A percentile compares a stretch with the other conserved stretches of the same genome.
Conservation (phyloP, 1,140 invertebrate species). For the Mamestra configurata region DNA sequence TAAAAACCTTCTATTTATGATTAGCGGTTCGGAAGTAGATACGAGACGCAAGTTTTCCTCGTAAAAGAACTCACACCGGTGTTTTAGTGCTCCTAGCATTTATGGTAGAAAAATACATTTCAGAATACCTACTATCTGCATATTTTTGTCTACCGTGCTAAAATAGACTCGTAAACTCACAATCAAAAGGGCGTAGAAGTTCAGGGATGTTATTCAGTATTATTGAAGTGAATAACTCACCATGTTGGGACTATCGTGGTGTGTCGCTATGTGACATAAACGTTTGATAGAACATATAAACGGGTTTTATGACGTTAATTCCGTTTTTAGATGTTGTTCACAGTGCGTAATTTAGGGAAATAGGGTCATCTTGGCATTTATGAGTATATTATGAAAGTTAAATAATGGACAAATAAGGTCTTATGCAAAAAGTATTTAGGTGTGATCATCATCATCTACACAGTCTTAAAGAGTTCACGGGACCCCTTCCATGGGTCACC, state of each 20-base stretch:
- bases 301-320: constrained; percentile 43
- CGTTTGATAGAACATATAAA: constrained; percentile 26
- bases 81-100: neutral
- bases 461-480: too few species aligned
- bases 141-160: neutral
- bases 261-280: constrained; percentile 5
- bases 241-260: constrained; percentile 11
- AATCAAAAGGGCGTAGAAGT: constrained; percentile 13
- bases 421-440: too few species aligned
- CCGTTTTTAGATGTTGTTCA: constrained; percentile 11
- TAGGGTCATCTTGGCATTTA: neutral
- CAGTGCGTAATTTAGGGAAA: constrained; percentile 11
- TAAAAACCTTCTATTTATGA: too few species aligned
- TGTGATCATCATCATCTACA: too few species aligned
- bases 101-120: neutral
- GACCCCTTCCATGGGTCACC: too few species aligned
- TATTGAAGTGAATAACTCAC: constrained; percentile 14
- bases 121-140: neutral
- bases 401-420: neutral
- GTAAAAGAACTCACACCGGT: neutral
- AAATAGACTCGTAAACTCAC: constrained; percentile 20
- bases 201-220: constrained; percentile 4
- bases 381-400: neutral
- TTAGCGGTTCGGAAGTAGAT: too few species aligned
- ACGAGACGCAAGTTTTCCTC: neutral